phyloP scores from a whole-genome alignment of 2,888 invertebrate genomes.

The Drosophila anceps region DNA sequence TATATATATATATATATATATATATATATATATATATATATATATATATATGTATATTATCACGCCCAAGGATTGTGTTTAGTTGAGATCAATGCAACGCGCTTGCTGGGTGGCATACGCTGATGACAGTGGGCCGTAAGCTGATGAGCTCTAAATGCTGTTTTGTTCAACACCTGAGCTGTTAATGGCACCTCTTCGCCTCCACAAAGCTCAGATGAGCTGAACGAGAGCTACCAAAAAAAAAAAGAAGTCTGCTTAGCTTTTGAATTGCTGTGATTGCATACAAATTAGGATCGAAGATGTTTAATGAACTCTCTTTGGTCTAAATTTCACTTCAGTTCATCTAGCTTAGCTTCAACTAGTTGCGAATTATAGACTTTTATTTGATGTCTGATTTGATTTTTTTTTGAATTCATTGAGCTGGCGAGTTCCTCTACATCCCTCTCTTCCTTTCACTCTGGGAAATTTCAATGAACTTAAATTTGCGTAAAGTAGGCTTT shows the following conservation, averaged over 20 bases:
- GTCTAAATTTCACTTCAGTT: background rate
- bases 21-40: background rate
- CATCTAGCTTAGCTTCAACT: background rate
- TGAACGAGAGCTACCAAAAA: conserved; percentile 2
- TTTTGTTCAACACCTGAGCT: conserved; percentile 4
- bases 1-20: background rate
- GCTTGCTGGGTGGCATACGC: conserved; percentile 35
- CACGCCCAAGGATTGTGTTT: conserved; percentile 22
- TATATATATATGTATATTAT: background rate
- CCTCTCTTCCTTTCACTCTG: too few relatives aligned
- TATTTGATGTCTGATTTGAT: background rate
- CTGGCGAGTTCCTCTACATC: too few relatives aligned
- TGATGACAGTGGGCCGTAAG: conserved; percentile 41
- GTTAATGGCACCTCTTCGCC: conserved; percentile 13
- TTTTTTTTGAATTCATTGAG: too few relatives aligned
- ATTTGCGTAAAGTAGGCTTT: too few relatives aligned
- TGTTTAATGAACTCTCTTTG: background rate
- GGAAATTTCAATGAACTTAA: too few relatives aligned
- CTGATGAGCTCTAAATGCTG: conserved; percentile 29
- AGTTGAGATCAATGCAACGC: conserved; percentile 7
- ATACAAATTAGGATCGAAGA: background rate
- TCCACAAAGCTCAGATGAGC: conserved; percentile 17
- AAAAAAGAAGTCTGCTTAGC: background rate
- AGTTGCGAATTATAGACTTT: background rate
- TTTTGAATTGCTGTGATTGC: background rate